phyloP scores from a whole-genome alignment of 2,797 vertebrate genomes.

The Alfaro cultratus region DNA sequence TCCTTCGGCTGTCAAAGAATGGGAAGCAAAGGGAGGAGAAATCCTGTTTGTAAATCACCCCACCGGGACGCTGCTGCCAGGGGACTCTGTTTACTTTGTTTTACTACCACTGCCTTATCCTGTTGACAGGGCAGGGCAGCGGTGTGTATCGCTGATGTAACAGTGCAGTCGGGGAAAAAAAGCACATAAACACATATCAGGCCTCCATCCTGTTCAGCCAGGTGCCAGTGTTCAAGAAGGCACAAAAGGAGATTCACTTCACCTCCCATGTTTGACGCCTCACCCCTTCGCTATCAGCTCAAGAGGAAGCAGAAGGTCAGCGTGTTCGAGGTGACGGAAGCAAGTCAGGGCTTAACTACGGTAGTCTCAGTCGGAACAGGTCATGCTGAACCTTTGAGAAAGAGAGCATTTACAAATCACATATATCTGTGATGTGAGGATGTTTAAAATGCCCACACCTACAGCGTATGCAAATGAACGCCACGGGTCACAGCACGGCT shows the following conservation, averaged over 20 bases:
- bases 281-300: constrained; percentile 51
- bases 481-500: neutral
- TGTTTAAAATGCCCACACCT: constrained; percentile 5
- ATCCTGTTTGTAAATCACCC: constrained; percentile 79
- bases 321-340: constrained; percentile 39
- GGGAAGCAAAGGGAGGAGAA: constrained; percentile 61
- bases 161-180: constrained; percentile 37
- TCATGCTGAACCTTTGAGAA: constrained; percentile 21
- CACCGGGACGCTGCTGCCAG: constrained; percentile 61
- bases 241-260: constrained; percentile 73
- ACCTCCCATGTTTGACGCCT: constrained; percentile 70
- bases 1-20: constrained; percentile 72
- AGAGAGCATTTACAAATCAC: constrained; percentile 11
- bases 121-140: constrained; percentile 64
- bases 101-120: constrained; percentile 70
- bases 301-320: constrained; percentile 51
- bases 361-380: constrained; percentile 24
- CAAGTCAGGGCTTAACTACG: constrained; percentile 32
- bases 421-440: neutral
- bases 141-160: constrained; percentile 51
- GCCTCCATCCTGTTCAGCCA: constrained; percentile 41
- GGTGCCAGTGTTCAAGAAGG: constrained; percentile 49
- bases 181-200: constrained; percentile 27
- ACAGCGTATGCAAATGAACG: neutral
- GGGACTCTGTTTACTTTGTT: constrained; percentile 75